Conservation (phyloP, 2,113 vertebrate genomes). For the Speoplatyrhinus poulsoni region DNA sequence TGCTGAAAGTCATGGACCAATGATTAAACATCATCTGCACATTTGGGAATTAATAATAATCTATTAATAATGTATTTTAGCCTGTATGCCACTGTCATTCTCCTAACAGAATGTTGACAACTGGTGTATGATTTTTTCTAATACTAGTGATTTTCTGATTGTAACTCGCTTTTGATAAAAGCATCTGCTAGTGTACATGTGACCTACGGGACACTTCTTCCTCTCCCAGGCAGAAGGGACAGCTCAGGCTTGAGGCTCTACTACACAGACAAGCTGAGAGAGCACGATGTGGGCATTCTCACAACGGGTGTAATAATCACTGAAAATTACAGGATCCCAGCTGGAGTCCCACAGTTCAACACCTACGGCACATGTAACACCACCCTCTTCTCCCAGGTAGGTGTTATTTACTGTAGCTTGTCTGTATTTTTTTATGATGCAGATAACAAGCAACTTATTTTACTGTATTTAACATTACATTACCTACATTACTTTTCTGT, state of each 20-base stretch:
- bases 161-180: background rate
- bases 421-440: too few species aligned
- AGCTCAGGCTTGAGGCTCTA: slow-evolving; percentile 78
- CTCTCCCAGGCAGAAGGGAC: slow-evolving; percentile 69
- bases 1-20: too few species aligned
- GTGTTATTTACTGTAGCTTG: background rate
- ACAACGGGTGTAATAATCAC: slow-evolving; percentile 50
- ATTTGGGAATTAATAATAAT: too few species aligned
- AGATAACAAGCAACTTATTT: too few species aligned
- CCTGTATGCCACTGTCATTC: too few species aligned
- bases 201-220: background rate
- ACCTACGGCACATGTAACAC: slow-evolving; percentile 80
- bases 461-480: too few species aligned
- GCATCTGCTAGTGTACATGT: background rate
- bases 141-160: too few species aligned
- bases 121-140: too few species aligned
- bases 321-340: slow-evolving; percentile 77
- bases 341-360: slow-evolving; percentile 71
- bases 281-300: slow-evolving; percentile 75
- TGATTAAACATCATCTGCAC: too few species aligned
- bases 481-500: too few species aligned
- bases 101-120: too few species aligned
- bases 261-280: slow-evolving; percentile 68
- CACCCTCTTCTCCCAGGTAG: slow-evolving; percentile 75
- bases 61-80: too few species aligned